Percentiles rank a stretch among this genome's conserved stretches.
phyloP scores from a whole-genome alignment of 2,113 vertebrate species.

The Echinops telfairi region DNA sequence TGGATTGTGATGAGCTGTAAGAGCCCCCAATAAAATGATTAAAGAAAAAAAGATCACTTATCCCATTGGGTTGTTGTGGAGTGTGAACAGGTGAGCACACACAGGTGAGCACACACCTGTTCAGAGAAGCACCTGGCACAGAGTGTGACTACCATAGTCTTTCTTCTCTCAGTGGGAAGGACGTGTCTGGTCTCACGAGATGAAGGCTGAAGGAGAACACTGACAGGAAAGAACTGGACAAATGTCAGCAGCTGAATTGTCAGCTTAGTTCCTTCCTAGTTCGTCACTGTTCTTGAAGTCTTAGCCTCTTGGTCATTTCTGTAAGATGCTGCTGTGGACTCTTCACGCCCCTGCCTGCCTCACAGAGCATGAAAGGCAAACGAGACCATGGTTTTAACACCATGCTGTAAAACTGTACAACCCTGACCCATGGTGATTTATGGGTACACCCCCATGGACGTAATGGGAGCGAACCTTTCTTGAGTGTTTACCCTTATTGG shows the following conservation, averaged over 20 bases:
- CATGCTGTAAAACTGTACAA: neutral
- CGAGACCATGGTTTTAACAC: neutral
- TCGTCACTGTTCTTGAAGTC: neutral
- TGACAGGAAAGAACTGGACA: neutral
- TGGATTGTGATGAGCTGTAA: no score
- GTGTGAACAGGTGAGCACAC: neutral
- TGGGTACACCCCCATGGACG: neutral
- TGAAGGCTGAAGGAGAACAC: neutral
- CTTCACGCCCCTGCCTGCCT: neutral
- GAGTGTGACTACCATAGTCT: neutral
- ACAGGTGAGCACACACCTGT: neutral
- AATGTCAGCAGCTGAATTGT: neutral
- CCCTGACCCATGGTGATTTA: neutral
- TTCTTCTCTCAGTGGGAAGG: neutral
- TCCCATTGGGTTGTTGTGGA: neutral
- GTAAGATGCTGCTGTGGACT: neutral
- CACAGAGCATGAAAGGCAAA: accelerated
- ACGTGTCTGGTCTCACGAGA: neutral
- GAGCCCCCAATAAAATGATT: no score
- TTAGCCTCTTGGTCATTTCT: neutral
- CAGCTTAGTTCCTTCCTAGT: neutral
- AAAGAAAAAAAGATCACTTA: no score
- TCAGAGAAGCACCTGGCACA: no score
- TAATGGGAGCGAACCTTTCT: neutral
- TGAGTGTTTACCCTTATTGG: neutral